phyloP scores from a whole-genome alignment of 2,888 invertebrate genomes.

The Azorinus chamasolen region DNA sequence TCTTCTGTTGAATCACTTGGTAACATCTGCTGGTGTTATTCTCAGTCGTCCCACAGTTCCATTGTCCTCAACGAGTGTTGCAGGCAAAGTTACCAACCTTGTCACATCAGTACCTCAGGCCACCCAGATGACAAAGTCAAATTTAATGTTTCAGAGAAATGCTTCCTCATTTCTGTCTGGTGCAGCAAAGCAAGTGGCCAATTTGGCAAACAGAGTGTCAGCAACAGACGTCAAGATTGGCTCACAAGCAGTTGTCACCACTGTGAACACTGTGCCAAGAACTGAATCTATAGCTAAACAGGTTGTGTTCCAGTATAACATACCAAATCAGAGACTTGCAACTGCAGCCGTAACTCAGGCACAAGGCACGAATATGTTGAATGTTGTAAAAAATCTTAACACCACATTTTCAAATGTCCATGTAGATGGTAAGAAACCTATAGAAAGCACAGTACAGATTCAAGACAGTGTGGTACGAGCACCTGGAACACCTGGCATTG shows the following conservation, averaged over 20 bases:
- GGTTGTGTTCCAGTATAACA: constrained; percentile 18
- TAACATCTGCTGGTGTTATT: neutral
- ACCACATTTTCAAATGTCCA: neutral
- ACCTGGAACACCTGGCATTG: too few species aligned
- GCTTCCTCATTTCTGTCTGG: too few species aligned
- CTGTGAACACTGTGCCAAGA: too few species aligned
- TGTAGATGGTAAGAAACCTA: constrained; percentile 8
- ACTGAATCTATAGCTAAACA: constrained; percentile 5
- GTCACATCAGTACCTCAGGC: too few species aligned
- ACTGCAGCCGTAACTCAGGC: neutral
- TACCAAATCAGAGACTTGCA: constrained; percentile 10
- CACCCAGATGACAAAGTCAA: too few species aligned
- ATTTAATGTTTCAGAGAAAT: too few species aligned
- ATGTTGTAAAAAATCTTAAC: constrained; percentile 1
- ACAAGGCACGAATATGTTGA: neutral
- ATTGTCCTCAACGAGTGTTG: neutral
- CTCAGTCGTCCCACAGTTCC: neutral
- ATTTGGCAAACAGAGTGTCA: too few species aligned
- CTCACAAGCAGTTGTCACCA: too few species aligned
- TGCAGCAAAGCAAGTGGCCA: too few species aligned
- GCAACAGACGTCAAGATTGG: too few species aligned
- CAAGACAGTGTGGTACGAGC: too few species aligned
- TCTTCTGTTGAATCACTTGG: constrained; percentile 4
- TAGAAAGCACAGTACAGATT: neutral
- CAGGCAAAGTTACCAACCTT: too few species aligned